Percentiles rank a stretch among this genome's conserved stretches.
These are phyloP conservation scores for Embidobia sp. DNA, from an alignment of 2,888 invertebrate species.

Conservation along the genomic window DNA sequence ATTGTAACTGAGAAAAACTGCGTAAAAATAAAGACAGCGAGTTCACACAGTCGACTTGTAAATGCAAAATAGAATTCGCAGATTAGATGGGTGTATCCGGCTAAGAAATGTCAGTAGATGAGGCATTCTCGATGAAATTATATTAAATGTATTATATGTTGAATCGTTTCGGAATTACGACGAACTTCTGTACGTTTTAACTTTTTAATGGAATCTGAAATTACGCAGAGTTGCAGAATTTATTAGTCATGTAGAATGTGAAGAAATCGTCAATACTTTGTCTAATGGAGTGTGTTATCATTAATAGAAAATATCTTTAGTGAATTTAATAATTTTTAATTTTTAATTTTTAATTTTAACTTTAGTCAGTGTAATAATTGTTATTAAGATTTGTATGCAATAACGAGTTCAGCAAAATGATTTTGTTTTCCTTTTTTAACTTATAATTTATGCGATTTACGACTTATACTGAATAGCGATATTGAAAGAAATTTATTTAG, in stretches of 20 bases:
- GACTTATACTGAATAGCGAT: no score
- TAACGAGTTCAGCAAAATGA: no score
- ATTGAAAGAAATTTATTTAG: slow-evolving; percentile 39
- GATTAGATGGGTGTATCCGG: slow-evolving; percentile 67
- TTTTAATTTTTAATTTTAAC: no score
- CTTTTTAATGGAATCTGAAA: slow-evolving; percentile 9
- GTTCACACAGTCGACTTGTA: slow-evolving; percentile 53
- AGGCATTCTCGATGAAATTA: slow-evolving; percentile 47
- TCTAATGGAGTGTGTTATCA: no score
- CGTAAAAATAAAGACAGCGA: slow-evolving; percentile 47
- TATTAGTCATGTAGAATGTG: no score
- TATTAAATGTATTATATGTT: slow-evolving; percentile 50
- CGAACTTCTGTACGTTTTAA: slow-evolving; percentile 16
- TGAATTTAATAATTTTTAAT: no score
- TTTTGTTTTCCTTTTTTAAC: neutral
- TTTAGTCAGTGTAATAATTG: no score
- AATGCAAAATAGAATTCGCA: slow-evolving; percentile 61
- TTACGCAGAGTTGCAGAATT: no score
- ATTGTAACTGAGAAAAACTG: slow-evolving; percentile 2
- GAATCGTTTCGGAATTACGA: slow-evolving; percentile 24
- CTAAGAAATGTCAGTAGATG: slow-evolving; percentile 68
- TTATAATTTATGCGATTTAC: no score
- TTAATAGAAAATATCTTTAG: no score
- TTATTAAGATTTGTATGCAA: no score
- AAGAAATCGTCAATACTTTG: no score